Percentiles rank a stretch among this genome's conserved stretches.
Evolutionary conservation across 2,888 invertebrate species (phyloP).

Genomic region (Pollenia amentaria): DNA sequence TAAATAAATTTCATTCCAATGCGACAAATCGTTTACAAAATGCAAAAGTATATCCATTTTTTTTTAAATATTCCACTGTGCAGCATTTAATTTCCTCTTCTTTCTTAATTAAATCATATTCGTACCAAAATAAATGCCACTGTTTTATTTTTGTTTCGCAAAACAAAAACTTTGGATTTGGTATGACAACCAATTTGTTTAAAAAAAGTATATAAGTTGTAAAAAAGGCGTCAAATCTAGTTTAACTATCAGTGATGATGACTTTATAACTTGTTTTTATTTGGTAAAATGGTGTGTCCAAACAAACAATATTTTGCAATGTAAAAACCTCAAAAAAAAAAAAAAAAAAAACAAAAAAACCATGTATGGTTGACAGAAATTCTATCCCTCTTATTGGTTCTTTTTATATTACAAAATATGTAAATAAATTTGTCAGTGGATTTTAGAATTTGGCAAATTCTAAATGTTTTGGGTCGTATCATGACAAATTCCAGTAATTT

Average conservation of each 20-base stretch:
- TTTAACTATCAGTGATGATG: background rate
- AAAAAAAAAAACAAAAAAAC: background rate
- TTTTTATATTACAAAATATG: constrained; percentile 15
- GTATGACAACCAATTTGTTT: background rate
- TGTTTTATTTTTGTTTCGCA: no score
- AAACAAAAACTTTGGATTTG: background rate
- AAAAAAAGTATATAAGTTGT: background rate
- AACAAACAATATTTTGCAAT: background rate
- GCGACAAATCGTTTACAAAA: no score
- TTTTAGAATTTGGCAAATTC: background rate
- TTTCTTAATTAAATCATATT: no score
- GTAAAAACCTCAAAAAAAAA: background rate
- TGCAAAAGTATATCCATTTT: no score
- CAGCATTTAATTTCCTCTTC: no score
- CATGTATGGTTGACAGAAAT: background rate
- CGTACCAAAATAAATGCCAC: no score
- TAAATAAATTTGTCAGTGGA: background rate
- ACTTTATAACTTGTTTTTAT: constrained; percentile 10
- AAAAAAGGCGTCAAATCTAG: constrained; percentile 2
- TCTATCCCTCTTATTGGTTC: background rate
- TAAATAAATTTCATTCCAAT: no score
- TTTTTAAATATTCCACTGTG: no score
- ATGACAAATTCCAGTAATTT: constrained; percentile 39
- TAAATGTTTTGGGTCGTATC: background rate
- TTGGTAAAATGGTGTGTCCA: constrained; percentile 39